A percentile compares a stretch with the other conserved stretches of the same genome.
Evolutionary conservation across 2,797 vertebrate genomes (phyloP).

Genomic region (Champsocephalus esox): DNA sequence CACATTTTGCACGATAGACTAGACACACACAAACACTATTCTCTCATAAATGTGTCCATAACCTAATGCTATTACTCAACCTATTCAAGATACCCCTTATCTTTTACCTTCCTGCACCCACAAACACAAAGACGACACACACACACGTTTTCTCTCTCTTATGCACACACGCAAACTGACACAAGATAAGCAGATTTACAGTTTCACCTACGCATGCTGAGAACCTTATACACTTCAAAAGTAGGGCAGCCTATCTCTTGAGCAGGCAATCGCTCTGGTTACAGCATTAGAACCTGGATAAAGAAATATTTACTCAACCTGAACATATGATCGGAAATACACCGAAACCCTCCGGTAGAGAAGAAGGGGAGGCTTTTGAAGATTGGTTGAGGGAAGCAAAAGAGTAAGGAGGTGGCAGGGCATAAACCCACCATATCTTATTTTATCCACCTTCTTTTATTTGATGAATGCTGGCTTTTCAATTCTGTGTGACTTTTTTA

Average conservation of each 20-base stretch:
- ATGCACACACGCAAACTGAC: conserved; percentile 47
- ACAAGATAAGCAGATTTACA: conserved; percentile 76
- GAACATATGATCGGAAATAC: conserved; percentile 66
- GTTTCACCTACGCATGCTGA: conserved; percentile 68
- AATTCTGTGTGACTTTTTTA: conserved; percentile 23
- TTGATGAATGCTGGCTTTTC: conserved; percentile 38
- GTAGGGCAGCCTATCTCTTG: conserved; percentile 65
- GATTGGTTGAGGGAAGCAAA: conserved; percentile 30
- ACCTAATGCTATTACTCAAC: conserved; percentile 66
- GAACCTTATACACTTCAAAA: conserved; percentile 73
- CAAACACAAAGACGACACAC: conserved; percentile 62
- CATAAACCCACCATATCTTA: conserved; percentile 44
- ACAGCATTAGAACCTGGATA: conserved; percentile 64
- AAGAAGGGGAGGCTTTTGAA: conserved; percentile 47
- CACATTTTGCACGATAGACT: conserved; percentile 14
- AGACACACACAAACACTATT: conserved; percentile 27
- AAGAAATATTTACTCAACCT: conserved; percentile 71
- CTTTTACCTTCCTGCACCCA: conserved; percentile 60
- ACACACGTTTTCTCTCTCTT: not conserved
- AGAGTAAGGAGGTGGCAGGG: conserved; percentile 3
- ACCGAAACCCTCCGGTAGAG: conserved; percentile 50
- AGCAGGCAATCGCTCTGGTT: conserved; percentile 57
- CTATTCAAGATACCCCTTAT: conserved; percentile 63
- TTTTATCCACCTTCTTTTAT: conserved; percentile 39
- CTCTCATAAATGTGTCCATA: conserved; percentile 52